Percentiles rank a stretch among this genome's conserved stretches.
Conservation (phyloP, 2,888 invertebrate species). For the Lymantria monacha region DNA sequence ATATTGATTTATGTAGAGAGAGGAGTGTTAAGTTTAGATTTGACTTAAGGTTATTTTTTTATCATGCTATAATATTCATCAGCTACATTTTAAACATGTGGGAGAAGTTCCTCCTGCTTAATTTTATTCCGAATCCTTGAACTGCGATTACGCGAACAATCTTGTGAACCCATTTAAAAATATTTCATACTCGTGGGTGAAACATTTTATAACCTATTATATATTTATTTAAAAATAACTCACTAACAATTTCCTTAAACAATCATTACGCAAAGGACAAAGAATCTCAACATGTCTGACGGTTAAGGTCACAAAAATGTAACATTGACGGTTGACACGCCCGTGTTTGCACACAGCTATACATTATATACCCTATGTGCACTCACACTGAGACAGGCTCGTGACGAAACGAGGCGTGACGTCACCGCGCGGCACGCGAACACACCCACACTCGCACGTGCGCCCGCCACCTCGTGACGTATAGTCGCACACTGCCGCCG, state of each 20-base stretch:
- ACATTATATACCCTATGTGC: slow-evolving; percentile 28
- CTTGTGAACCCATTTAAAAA: too few relatives aligned
- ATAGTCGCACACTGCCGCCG: slow-evolving; percentile 44
- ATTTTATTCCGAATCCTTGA: too few relatives aligned
- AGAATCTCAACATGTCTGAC: slow-evolving; percentile 52
- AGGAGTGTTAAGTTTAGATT: too few relatives aligned
- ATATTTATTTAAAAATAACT: not conserved
- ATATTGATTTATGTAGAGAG: too few relatives aligned
- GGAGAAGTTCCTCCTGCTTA: too few relatives aligned
- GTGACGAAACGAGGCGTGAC: slow-evolving; percentile 67
- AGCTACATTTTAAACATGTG: too few relatives aligned
- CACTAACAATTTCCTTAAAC: slow-evolving; percentile 16
- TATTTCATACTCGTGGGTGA: not conserved
- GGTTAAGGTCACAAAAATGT: slow-evolving; percentile 82
- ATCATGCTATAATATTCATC: too few relatives aligned
- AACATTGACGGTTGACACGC: slow-evolving; percentile 65
- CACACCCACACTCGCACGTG: slow-evolving; percentile 74
- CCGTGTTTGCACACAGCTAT: slow-evolving; percentile 52
- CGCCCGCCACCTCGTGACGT: slow-evolving; percentile 56
- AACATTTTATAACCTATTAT: not conserved
- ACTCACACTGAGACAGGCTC: slow-evolving; percentile 41
- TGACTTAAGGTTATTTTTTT: too few relatives aligned
- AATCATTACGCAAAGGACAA: slow-evolving; percentile 57
- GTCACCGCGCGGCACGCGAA: slow-evolving; percentile 71
- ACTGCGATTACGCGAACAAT: too few relatives aligned